A percentile compares a stretch with the other conserved stretches of the same genome.
Conservation (phyloP, 2,797 vertebrate genomes). For the Phrynocephalus forsythii region DNA sequence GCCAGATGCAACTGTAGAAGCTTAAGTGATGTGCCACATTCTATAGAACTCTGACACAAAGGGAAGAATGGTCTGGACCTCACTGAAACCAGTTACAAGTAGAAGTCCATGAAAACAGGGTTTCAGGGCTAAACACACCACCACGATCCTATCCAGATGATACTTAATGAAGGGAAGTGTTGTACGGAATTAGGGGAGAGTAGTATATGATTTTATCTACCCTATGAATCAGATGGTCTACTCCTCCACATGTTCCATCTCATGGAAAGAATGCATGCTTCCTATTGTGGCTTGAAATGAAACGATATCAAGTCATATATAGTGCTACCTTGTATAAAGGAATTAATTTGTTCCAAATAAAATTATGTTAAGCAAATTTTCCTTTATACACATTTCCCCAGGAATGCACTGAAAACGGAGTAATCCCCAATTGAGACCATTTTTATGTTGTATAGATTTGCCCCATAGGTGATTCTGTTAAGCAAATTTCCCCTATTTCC, state of each 20-base stretch:
- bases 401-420: too few species aligned
- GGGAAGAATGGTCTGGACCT: slow-evolving; percentile 3
- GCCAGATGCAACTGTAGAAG: not conserved
- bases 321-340: too few species aligned
- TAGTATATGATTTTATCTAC: not conserved
- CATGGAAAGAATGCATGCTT: not conserved
- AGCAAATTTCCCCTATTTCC: too few species aligned
- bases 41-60: slow-evolving; percentile 13
- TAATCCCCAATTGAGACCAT: too few species aligned
- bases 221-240: not conserved
- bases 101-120: not conserved
- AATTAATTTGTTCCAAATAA: too few species aligned
- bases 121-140: not conserved
- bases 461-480: too few species aligned
- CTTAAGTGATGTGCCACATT: not conserved
- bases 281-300: not conserved
- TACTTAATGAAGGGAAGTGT: not conserved
- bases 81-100: not conserved
- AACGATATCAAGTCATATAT: not conserved
- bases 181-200: not conserved
- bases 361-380: too few species aligned
- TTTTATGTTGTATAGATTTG: too few species aligned
- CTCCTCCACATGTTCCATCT: not conserved
- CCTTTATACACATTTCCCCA: too few species aligned
- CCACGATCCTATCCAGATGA: not conserved